phyloP scores from a whole-genome alignment of 2,797 vertebrate genomes.

The Malacoraja senta region DNA sequence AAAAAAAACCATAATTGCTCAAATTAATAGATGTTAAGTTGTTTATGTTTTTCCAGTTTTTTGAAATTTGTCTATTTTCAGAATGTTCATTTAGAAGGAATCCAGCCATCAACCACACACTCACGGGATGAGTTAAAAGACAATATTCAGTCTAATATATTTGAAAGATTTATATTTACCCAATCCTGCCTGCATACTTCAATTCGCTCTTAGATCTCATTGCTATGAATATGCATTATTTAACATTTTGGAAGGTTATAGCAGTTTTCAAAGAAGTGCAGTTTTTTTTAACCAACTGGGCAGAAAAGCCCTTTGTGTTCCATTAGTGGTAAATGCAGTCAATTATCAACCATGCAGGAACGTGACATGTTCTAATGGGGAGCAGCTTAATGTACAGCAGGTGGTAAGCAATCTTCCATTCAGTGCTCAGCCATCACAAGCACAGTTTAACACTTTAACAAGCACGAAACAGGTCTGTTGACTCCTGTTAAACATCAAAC shows the following conservation, averaged over 20 bases:
- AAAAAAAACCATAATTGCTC: background rate
- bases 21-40: background rate
- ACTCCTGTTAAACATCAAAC: constrained; percentile 23
- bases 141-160: background rate
- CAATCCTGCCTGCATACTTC: background rate
- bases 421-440: background rate
- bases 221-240: background rate
- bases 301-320: background rate
- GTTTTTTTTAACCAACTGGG: background rate
- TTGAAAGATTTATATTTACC: background rate
- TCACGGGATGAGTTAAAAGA: background rate
- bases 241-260: background rate
- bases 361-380: background rate
- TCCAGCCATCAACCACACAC: background rate
- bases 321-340: background rate
- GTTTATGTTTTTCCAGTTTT: too few species aligned
- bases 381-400: constrained; percentile 20
- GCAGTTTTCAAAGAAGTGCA: background rate
- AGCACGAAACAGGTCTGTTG: constrained; percentile 9
- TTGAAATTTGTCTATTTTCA: background rate
- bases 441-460: constrained; percentile 14
- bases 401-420: constrained; percentile 12
- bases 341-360: constrained; percentile 14
- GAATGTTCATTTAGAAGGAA: background rate
- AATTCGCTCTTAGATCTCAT: background rate